Evolutionary conservation across 2,888 invertebrate species (phyloP).

Genomic region (Flabesymbios commensalis): DNA sequence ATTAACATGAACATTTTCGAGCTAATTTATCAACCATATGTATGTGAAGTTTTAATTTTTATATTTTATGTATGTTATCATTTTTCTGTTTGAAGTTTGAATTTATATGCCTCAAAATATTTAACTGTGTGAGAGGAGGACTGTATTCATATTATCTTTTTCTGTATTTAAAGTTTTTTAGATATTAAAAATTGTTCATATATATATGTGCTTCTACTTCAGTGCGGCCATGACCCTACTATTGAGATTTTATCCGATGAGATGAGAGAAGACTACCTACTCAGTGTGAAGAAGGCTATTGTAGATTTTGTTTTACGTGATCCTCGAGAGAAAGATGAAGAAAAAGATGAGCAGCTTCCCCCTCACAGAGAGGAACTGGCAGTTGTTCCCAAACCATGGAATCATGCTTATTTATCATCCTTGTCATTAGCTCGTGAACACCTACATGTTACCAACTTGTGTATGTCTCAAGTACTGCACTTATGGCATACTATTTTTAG

Average conservation of each 20-base stretch:
- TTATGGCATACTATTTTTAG: slow-evolving; percentile 81
- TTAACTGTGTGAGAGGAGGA: too few relatives aligned
- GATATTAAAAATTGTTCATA: too few relatives aligned
- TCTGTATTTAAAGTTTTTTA: too few relatives aligned
- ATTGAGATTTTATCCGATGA: slow-evolving; percentile 71
- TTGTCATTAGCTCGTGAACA: slow-evolving; percentile 67
- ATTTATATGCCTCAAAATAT: too few relatives aligned
- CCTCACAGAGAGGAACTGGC: slow-evolving; percentile 67
- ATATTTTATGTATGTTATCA: too few relatives aligned
- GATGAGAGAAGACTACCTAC: slow-evolving; percentile 82
- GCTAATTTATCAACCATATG: too few relatives aligned
- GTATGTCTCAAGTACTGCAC: slow-evolving; percentile 76
- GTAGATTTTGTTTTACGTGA: slow-evolving; percentile 88
- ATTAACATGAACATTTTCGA: too few relatives aligned
- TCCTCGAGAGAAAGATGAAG: slow-evolving; percentile 65
- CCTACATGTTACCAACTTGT: slow-evolving; percentile 79
- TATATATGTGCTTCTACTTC: slow-evolving; percentile 11
- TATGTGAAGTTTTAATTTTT: too few relatives aligned
- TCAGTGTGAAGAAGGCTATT: slow-evolving; percentile 85
- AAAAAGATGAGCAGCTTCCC: slow-evolving; percentile 50
- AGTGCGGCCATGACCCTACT: slow-evolving; percentile 53
- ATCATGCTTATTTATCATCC: slow-evolving; percentile 65
- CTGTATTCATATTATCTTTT: too few relatives aligned
- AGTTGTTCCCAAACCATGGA: slow-evolving; percentile 72
- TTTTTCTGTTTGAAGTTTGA: too few relatives aligned